Conservation (phyloP, 2,113 vertebrate species). For the Python bivittatus region DNA sequence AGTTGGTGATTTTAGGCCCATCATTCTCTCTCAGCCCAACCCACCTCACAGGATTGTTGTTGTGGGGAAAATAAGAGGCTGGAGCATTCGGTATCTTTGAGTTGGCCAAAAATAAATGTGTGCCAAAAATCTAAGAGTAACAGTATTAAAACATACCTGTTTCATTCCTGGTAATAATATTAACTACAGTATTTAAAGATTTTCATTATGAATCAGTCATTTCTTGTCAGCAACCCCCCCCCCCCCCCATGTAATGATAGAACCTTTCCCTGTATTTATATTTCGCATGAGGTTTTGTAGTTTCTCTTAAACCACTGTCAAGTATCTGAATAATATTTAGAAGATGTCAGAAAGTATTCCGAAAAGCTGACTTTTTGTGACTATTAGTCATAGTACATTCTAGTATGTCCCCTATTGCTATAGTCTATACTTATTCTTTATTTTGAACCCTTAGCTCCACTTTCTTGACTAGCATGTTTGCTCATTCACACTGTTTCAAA, state of each 20-base stretch:
- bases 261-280: background rate
- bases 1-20: background rate
- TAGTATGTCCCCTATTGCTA: background rate
- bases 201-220: background rate
- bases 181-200: background rate
- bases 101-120: background rate
- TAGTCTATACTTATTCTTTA: background rate
- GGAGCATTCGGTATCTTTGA: background rate
- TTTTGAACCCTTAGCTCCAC: background rate
- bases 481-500: slow-evolving; percentile 64
- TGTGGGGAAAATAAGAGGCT: background rate
- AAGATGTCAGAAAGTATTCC: background rate
- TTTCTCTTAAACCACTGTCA: background rate
- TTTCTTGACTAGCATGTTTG: slow-evolving; percentile 39
- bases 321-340: background rate
- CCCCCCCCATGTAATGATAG: background rate
- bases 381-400: background rate
- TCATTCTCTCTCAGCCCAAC: background rate
- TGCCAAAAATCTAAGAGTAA: background rate
- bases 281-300: background rate
- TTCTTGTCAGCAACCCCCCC: background rate
- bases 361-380: background rate
- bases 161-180: background rate
- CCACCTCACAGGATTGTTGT: background rate
- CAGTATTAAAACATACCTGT: background rate